Conservation (phyloP, 2,113 vertebrate species). For the Edolisoma coerulescens region DNA sequence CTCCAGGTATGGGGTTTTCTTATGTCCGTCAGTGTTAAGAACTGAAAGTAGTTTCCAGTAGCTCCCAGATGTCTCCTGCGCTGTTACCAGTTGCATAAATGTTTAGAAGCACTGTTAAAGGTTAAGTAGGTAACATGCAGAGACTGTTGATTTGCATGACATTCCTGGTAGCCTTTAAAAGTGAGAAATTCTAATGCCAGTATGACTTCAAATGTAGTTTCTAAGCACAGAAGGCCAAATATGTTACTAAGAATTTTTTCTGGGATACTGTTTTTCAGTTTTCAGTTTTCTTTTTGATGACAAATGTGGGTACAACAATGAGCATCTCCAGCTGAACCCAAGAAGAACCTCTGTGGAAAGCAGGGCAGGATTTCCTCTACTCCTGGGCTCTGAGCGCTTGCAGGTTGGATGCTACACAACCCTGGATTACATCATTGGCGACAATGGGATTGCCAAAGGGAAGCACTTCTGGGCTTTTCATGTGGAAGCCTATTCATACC, state of each 20-base stretch:
- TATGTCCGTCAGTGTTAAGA: background rate
- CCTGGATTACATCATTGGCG: conserved; percentile 92
- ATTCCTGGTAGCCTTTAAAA: background rate
- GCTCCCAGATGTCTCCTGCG: background rate
- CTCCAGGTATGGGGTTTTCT: conserved; percentile 77
- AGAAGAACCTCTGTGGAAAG: conserved; percentile 87
- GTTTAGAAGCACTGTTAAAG: background rate
- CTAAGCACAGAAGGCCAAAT: background rate
- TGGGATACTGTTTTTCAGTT: conserved; percentile 69
- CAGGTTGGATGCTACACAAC: conserved; percentile 88
- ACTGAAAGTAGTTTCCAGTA: background rate
- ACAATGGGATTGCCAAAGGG: conserved; percentile 87
- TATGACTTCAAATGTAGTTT: background rate
- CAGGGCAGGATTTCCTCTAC: conserved; percentile 82
- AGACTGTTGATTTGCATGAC: background rate
- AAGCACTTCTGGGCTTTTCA: conserved; percentile 93
- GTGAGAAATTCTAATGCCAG: background rate
- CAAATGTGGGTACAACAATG: conserved; percentile 90
- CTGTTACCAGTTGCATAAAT: background rate
- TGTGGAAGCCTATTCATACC: conserved; percentile 87
- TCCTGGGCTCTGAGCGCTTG: conserved; percentile 86
- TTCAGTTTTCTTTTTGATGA: conserved; percentile 94
- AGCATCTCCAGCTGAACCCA: conserved; percentile 83
- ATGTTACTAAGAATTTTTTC: background rate
- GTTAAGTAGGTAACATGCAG: background rate